phyloP scores from a whole-genome alignment of 2,888 invertebrate genomes.

The Acrocyrtus sp. region DNA sequence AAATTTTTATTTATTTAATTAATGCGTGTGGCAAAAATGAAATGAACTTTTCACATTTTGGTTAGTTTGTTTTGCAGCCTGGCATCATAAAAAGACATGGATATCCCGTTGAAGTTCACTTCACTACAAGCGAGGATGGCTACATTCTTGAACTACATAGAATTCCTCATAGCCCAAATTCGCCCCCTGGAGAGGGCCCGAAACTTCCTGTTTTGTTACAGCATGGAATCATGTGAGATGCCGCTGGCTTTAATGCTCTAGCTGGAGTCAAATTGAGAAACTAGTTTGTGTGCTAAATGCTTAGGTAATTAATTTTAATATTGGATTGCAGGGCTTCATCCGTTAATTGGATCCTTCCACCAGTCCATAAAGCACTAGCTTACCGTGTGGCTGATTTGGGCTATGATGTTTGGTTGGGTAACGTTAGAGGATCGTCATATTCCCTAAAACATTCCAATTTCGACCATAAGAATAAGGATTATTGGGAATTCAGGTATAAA shows the following conservation, averaged over 20 bases:
- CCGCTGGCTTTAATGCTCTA: neutral
- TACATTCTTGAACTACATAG: constrained; percentile 29
- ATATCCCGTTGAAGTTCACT: constrained; percentile 17
- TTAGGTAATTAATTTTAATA: neutral
- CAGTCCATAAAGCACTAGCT: constrained; percentile 25
- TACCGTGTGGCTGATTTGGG: constrained; percentile 15
- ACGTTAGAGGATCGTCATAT: constrained; percentile 22
- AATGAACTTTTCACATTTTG: neutral
- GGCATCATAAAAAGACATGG: constrained; percentile 27
- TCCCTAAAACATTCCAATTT: constrained; percentile 1
- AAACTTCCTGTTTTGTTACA: constrained; percentile 22
- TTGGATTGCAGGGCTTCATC: constrained; percentile 20
- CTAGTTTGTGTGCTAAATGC: neutral
- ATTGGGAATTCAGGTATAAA: constrained; percentile 1
- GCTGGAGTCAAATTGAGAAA: no score
- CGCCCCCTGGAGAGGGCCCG: neutral
- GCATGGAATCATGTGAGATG: constrained; percentile 31
- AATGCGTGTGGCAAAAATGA: neutral
- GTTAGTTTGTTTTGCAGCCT: constrained; percentile 3
- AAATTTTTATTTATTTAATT: neutral
- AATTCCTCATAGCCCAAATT: constrained; percentile 1
- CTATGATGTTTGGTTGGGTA: constrained; percentile 26
- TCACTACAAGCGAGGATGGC: constrained; percentile 26
- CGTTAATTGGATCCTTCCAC: constrained; percentile 32
- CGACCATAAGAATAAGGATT: neutral